Base-by-base conservation (phyloP, 1,140 invertebrate genomes). In the Heliconius eleuchia region DNA sequence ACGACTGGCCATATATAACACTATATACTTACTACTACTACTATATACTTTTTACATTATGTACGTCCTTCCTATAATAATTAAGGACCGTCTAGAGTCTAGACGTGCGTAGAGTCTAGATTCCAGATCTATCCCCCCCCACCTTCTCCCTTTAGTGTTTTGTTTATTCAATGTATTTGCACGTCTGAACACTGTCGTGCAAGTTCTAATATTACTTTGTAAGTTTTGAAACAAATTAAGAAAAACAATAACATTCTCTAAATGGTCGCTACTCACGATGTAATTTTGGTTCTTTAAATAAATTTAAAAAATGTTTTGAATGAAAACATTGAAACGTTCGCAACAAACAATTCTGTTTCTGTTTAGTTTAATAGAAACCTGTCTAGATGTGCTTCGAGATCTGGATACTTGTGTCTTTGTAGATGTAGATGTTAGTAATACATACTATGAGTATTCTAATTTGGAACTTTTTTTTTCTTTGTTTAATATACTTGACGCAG, bases 131-230 rank as follows among this genome's bases (percentile, higher is more conserved):
- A 76, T 30, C 39, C 39, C 74, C 39, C 74, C 74, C 60, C 66
- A 75, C 74, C 74, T 50, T 76, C 74, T 50, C 74, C 74, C 74
- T 6, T 76, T 57, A 50, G 39, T 75, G 16, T 70, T 34, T n/a
- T 42, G 7, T 76, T 13, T 50, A 39, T 66, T 50, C 71, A 76
- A 76, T 70, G 23, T 57, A 23, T 27, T 37, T 70, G 16, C n/a
- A 19, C 16, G 74, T 76, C 60, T 70, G 74, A 39, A 70, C 7
- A 76, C 74, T 37, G 74, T 76, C 74, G 42, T 16, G 71, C 39
- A 34, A 57, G 13, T 60, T 46, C 66, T 46, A 76, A 76, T 27
- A 66, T 66, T 30, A 16, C 23, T 66, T n/a, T 66, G 11, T 27
- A 66, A 66, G 3, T 66, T 57, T 57, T 11, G 3, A 66, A 66